A percentile compares a stretch with the other conserved stretches of the same genome.
Conservation (phyloP, 2,888 invertebrate species). For the Nomada lathburiana region DNA sequence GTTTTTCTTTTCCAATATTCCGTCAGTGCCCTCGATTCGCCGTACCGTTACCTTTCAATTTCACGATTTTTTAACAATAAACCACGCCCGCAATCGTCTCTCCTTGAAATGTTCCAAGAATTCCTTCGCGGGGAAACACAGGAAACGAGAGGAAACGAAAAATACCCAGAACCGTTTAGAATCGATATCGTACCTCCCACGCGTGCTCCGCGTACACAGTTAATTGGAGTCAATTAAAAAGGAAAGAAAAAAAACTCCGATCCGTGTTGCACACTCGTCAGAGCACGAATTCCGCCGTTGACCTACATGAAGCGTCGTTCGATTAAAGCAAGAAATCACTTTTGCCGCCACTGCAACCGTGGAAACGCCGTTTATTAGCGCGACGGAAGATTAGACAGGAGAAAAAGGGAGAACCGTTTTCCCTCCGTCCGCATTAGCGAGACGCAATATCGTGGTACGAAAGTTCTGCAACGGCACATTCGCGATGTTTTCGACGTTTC, state of each 20-base stretch:
- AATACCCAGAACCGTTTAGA: slow-evolving; percentile 15
- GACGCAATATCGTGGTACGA: slow-evolving; percentile 22
- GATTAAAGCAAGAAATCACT: slow-evolving; percentile 26
- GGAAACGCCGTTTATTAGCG: slow-evolving; percentile 6
- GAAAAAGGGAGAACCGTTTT: background rate
- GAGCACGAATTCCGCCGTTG: slow-evolving; percentile 10
- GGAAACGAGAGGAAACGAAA: background rate
- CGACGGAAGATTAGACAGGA: background rate
- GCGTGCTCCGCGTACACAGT: background rate
- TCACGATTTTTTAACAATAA: background rate
- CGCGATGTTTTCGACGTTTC: background rate
- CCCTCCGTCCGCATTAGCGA: background rate
- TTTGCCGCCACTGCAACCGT: background rate
- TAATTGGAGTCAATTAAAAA: slow-evolving; percentile 45
- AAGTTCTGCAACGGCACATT: background rate
- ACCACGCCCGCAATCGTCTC: background rate
- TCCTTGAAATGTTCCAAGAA: background rate
- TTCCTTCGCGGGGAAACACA: background rate
- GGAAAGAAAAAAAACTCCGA: background rate
- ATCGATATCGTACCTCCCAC: slow-evolving; percentile 21
- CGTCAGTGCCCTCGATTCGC: too few relatives aligned
- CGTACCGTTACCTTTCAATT: too few relatives aligned
- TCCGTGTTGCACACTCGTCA: slow-evolving; percentile 9
- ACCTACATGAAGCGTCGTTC: slow-evolving; percentile 35
- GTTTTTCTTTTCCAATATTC: too few relatives aligned